Evolutionary conservation across 2,888 invertebrate genomes (phyloP), one percentile per base, ranked within the genome.

Genomic region (Trypoxylon attenuatum): DNA sequence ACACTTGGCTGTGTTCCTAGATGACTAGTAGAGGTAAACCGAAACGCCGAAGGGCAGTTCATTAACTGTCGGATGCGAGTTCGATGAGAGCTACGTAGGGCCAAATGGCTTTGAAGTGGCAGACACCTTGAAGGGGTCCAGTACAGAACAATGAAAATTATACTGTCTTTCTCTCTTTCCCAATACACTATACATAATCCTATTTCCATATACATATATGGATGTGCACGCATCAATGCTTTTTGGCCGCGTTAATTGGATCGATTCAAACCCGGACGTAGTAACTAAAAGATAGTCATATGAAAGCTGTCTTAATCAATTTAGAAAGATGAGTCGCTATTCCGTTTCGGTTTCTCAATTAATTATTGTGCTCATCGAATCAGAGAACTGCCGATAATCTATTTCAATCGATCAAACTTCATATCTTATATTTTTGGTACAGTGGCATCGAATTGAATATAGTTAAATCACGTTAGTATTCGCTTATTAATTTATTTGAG

Each of bases 31-130:
- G n/a, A n/a, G 52, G 65, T 46, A 52, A 54, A 64, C 63, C 63
- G 65, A 62, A 63, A 70, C 68, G 75, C 75, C 74, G 70, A 74
- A 70, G 77, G 76, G 71, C 69, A 75, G 79, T 81, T 82, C 81
- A 80, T 82, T 79, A 81, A 76, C 74, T 69, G 70, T 57, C 71
- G 71, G 71, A 69, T 74, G 58, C 70, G 59, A 67, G 64, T 79
- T 79, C 71, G 72, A 71, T 60, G 71, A 71, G 67, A 70, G 71
- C 69, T 41, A 53, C 64, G 71, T 63, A 59, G 68, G 65, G 57
- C 51, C 58, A 67, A 72, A 56, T 69, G 53, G 78, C 77, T 79
- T 80, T 78, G 76, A 79, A 77, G 80, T 71, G 74, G 74, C 58
- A 50, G 70, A 69, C 61, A 71, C 78, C 73, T 77, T 67, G 71